Evolutionary conservation across 2,797 vertebrate species (phyloP), one percentile per base, ranked within the genome.

Genomic region (Mycteria americana): DNA sequence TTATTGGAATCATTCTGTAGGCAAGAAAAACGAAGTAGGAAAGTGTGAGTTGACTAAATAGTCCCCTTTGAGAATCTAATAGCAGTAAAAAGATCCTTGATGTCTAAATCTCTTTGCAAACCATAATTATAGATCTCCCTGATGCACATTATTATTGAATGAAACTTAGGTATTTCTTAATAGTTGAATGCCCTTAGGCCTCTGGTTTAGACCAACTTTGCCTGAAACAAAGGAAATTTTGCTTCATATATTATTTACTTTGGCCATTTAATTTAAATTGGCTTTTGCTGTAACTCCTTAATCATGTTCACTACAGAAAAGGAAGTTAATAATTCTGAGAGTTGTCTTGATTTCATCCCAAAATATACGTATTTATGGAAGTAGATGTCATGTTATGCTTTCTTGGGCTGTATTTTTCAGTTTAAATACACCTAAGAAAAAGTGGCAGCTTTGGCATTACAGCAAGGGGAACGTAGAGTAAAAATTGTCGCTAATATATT

Each of bases 181-280:
- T 50, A 70, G 64, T 18, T 74, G 31, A 27, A 56, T 65, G 59
- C 83, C 93, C 90, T 85, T 19, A 87, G 73, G 83, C 77, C 25
- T 87, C 78, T 87, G 80, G 12, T 59, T 84, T 37, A 62, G 54
- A 92, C 30, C 63, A 92, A 85, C 88, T 93, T 94, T 69, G 76
- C 77, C 69, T 69, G 84, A 92, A 87, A 82, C 85, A 84, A 93
- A 83, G n/a, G 81, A 91, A 77, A 84, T 79, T 88, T 92, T 89
- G 35, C 76, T 89, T 95, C 93, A 93, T 93, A 2, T 45, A 89
- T 96, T 95, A 95, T 92, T 96, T 88, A 90, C 77, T 81, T 85
- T 6, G 18, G 50, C 85, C 56, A 69, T 91, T 95, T 95, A 94
- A 89, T 93, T 94, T 94, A 87, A 92, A 95, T 85, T 92, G 86